Percentiles rank a stretch among this genome's conserved stretches.
Evolutionary conservation across 2,888 invertebrate species (phyloP).

Genomic region (Byasa hedistus): DNA sequence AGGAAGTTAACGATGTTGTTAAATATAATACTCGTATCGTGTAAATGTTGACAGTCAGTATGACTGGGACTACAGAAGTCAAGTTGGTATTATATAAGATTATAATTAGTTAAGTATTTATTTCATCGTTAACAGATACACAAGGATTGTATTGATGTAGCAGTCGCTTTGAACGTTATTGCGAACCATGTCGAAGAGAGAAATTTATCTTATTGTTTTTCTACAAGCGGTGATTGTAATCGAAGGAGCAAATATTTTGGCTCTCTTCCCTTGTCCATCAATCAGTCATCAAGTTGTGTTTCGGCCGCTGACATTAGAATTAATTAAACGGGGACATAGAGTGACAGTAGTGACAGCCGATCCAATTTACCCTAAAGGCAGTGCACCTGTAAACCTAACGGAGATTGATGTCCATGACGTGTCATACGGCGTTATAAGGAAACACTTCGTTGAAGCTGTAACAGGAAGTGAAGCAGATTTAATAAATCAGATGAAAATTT

Average conservation of each 20-base stretch:
- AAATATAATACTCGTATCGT: too few species aligned
- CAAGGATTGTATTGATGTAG: not conserved
- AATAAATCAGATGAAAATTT: not conserved
- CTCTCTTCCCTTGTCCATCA: constrained; percentile 43
- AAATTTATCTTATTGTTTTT: not conserved
- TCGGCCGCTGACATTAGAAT: constrained; percentile 42
- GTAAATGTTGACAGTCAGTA: too few species aligned
- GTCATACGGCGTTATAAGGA: constrained; percentile 36
- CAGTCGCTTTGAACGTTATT: not conserved
- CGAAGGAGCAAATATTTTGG: constrained; percentile 42
- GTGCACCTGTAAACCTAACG: constrained; percentile 43
- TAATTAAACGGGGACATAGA: constrained; percentile 45
- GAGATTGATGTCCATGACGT: constrained; percentile 50
- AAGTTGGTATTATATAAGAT: too few species aligned
- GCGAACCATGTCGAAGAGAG: not conserved
- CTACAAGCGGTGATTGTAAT: not conserved
- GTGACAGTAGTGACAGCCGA: constrained; percentile 44
- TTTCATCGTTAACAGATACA: too few species aligned
- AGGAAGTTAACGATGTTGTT: too few species aligned
- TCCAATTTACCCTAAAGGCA: constrained; percentile 40
- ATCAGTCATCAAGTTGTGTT: constrained; percentile 48
- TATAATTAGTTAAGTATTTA: too few species aligned
- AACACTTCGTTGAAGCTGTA: not conserved
- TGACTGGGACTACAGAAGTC: too few species aligned
- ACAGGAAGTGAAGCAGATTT: not conserved